Percentiles rank a stretch among this genome's conserved stretches.
Conservation (phyloP, 2,113 vertebrate genomes). For the Sclerurus mexicanus region DNA sequence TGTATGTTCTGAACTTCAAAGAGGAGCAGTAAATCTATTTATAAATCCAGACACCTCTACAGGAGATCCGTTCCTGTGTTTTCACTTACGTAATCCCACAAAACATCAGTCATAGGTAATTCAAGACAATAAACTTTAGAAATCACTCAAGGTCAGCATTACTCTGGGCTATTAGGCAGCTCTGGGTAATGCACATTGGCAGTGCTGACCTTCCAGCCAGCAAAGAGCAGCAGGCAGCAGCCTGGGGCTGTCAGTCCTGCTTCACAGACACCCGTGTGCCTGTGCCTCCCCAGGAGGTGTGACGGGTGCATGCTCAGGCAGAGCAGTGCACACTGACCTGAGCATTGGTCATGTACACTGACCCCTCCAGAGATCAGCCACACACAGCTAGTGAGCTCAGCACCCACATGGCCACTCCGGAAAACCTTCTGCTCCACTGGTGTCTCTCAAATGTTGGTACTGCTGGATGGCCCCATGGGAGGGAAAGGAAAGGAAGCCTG, state of each 20-base stretch:
- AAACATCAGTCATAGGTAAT: background rate
- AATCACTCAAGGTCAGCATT: background rate
- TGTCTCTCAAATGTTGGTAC: background rate
- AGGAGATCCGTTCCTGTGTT: slow-evolving; percentile 1
- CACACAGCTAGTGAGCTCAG: fast-evolving
- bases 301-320: background rate
- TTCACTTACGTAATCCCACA: slow-evolving; percentile 25
- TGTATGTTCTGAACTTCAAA: slow-evolving; percentile 1
- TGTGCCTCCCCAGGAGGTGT: background rate
- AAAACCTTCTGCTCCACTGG: background rate
- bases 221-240: background rate
- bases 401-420: fast-evolving
- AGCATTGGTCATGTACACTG: background rate
- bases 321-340: background rate
- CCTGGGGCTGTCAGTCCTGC: background rate
- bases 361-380: background rate
- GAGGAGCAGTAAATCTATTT: slow-evolving; percentile 13
- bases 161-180: background rate
- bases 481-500: background rate
- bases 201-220: background rate
- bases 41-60: slow-evolving; percentile 38
- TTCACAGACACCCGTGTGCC: background rate
- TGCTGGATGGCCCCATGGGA: background rate
- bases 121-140: background rate
- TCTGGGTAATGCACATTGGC: background rate